phyloP scores from a whole-genome alignment of 2,113 vertebrate genomes.

The Phalacrocorax pelagicus region DNA sequence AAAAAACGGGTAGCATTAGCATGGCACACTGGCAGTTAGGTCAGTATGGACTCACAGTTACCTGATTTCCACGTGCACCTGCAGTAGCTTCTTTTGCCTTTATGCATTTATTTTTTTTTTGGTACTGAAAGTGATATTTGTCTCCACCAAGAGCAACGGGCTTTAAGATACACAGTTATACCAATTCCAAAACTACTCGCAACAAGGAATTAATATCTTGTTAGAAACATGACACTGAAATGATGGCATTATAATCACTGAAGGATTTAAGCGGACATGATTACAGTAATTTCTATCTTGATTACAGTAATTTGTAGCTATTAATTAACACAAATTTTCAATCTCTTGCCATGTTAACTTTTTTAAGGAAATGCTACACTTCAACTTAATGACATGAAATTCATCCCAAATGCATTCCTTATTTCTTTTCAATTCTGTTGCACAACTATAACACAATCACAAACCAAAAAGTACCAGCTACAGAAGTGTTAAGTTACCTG shows the following conservation, averaged over 20 bases:
- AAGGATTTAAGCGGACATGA: background rate
- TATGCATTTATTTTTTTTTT: background rate
- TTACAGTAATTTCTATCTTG: constrained; percentile 48
- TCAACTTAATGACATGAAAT: background rate
- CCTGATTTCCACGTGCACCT: background rate
- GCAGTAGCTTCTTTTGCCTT: background rate
- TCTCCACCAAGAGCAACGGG: background rate
- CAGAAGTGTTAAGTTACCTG: background rate
- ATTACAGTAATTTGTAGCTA: constrained; percentile 43
- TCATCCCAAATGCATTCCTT: background rate
- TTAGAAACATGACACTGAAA: constrained; percentile 14
- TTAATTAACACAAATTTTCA: constrained; percentile 35
- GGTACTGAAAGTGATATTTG: background rate
- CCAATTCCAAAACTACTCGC: background rate
- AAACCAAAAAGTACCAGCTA: background rate
- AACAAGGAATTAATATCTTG: background rate
- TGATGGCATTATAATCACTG: constrained; percentile 11
- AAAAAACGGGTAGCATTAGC: background rate
- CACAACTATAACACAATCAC: background rate
- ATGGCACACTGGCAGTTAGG: background rate
- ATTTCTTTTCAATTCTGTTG: background rate
- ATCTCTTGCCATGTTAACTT: constrained; percentile 19
- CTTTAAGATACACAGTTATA: background rate
- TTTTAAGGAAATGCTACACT: constrained; percentile 11
- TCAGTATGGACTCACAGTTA: background rate